Evolutionary conservation across 2,888 invertebrate species (phyloP), one percentile per base, ranked within the genome.

Genomic region (Adineta ricciae): DNA sequence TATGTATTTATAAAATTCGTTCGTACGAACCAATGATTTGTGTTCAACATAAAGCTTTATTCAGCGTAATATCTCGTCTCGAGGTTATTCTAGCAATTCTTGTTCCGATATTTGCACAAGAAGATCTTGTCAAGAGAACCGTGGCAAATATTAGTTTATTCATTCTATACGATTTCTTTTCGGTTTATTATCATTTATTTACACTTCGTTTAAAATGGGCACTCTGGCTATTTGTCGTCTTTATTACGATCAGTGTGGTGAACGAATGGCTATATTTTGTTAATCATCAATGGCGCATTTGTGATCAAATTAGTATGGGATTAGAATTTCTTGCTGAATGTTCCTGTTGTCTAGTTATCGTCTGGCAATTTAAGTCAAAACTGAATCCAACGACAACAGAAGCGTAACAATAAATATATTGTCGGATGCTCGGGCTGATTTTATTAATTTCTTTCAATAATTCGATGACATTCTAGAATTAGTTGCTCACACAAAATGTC

Each of bases 261-360:
- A 64, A 64, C 32, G 64, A 64, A 64, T 64, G 64, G 64, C 32
- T 64, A 64, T 64, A 64, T 64, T 64, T 64, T 64, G 64, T 36
- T 32, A 64, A 64, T 64, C 64, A 36, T 64, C 64, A 64, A 36
- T 64, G 64, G 32, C 16, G 32, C 32, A 16, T 64, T 16, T 64
- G 64, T 32, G 64, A 64, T 64, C 64, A 64, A 36, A 64, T 64
- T 32, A 64, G 64, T 64, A 24, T 32, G 7, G 64, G 64, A 0
- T 64, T 64, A 19, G 64, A 64, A 64, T 64, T 64, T 32, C 32
- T 64, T 64, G 32, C 64, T 32, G 64, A 64, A 36, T 64, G 64
- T 64, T 27, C 64, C 19, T 64, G 64, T 64, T 64, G 64, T 64
- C 32, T 64, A 64, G 9, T 64, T 64, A 64, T 64, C 4, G 3